A percentile compares a stretch with the other conserved stretches of the same genome.
These are phyloP conservation scores for Craniophora ligustri DNA, from an alignment of 2,888 invertebrate species.

Conservation along the genomic window DNA sequence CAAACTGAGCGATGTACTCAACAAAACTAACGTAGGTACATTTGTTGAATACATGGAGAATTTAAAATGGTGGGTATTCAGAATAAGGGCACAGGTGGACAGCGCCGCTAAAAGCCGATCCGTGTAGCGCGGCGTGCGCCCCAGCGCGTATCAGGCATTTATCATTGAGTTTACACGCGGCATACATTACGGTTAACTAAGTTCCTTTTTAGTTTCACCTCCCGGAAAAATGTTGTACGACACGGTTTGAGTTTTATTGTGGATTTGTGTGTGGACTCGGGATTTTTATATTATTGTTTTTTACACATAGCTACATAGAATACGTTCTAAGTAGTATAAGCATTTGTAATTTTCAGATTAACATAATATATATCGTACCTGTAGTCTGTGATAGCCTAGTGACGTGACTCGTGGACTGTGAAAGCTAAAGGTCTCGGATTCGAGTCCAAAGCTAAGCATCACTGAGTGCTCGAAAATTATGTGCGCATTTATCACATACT, in stretches of 20 bases:
- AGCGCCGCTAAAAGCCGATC: constrained; percentile 67
- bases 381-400: no score
- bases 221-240: constrained; percentile 33
- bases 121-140: constrained; percentile 58
- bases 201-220: constrained; percentile 57
- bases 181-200: constrained; percentile 69
- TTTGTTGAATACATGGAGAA: constrained; percentile 42
- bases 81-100: constrained; percentile 67
- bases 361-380: no score
- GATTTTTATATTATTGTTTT: not conserved
- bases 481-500: no score
- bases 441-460: no score
- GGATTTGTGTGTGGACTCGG: not conserved
- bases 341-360: no score
- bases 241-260: constrained; percentile 37
- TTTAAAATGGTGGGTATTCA: constrained; percentile 47
- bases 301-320: no score
- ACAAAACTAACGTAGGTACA: constrained; percentile 40
- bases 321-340: no score
- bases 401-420: no score
- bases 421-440: no score
- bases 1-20: no score
- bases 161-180: constrained; percentile 68
- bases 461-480: no score
- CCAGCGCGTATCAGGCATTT: constrained; percentile 65